Base-by-base conservation (phyloP, 2,797 vertebrate genomes). In the Smutsia gigantea region DNA sequence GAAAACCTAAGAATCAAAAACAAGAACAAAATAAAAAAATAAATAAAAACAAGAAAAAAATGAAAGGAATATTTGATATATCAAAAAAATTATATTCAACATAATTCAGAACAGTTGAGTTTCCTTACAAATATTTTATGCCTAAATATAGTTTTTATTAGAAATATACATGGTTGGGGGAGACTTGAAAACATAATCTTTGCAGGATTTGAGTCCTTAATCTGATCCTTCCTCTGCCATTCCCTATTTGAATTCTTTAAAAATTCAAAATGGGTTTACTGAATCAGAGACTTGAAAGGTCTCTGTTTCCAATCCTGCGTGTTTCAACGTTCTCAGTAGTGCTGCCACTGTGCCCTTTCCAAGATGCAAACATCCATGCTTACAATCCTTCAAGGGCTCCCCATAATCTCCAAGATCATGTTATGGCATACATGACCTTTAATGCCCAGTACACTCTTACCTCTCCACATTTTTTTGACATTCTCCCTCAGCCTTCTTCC, bases 231-330 rank as follows among this genome's bases (percentile, higher is more conserved):
- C 18, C 78, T 91, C 25, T 49, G 51, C 34, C 25, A 85, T 61
- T 79, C 21, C 46, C 37, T 68, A 29, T 81, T 90, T 95, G 29
- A 79, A 72, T 64, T 84, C 18, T 55, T n/a, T 84, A 77, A 55
- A 84, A 72, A 64, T 71, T 91, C 57, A 79, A 93, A 91, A 79
- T 3, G 27, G 89, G 51, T 89, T 92, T 85, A 68, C 34, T 57
- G 37, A 78, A 31, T 59, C 63, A 57, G 42, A 89, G 19, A 72
- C 83, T 87, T 91, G 51, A 82, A 91, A 27, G 4, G 21, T 53
- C 31, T 78, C 72, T 79, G 46, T 71, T 90, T 78, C 78, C 39
- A 87, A 31, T 74, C 15, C 79, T 74, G 61, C 39, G 34, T 53
- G 3, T 84, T 95, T 91, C 46, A 53, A 31, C 31, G 23, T 77